Evolutionary conservation across 1,140 invertebrate genomes (phyloP), one percentile per base, ranked within the genome.

Genomic region (Trachelipus rathkii): DNA sequence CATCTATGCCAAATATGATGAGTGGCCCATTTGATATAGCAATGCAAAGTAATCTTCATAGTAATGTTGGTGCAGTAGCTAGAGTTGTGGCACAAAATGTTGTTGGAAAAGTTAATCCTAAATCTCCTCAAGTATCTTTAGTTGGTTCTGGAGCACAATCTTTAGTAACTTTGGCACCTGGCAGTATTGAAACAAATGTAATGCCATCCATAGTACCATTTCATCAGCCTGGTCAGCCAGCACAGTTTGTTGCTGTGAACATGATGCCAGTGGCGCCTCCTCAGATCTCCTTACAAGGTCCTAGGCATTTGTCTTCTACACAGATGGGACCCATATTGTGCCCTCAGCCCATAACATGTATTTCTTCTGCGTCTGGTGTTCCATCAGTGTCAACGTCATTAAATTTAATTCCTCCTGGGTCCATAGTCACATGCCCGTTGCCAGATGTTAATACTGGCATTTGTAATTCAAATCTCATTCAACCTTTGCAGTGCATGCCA

Each of bases 141-240:
- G 78, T 76, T 53, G 76, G 79, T 10, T 50, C 79, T 33, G 82
- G 82, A 75, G 74, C 81, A 15, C 74, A 82, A n/a, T 78, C 82
- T 11, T 74, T 83, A n/a, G 66, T 81, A 44, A 82, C 82, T 21
- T 79, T 82, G 69, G 70, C 81, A 60, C 74, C 79, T 44, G 80
- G 69, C 71, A 82, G 81, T 11, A 73, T 74, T 10, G 80, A 78
- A 10, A 78, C 79, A 44, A 24, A 66, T 66, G 78, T 73, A 44
- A 75, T 72, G 71, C 74, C 78, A 33, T 44, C 9, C 44, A 77
- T 77, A 50, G 76, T 75, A 43, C 73, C 73, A 21, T 67, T 78
- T 19, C 46, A 70, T 15, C 79, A 76, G 70, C 71, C 75, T 19
- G 33, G 76, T 53, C 74, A 71, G 44, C 73, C 77, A 67, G 44